Percentiles rank a stretch among this genome's conserved stretches.
phyloP scores from a whole-genome alignment of 1,140 invertebrate genomes.

The Cataglyphis hispanica region DNA sequence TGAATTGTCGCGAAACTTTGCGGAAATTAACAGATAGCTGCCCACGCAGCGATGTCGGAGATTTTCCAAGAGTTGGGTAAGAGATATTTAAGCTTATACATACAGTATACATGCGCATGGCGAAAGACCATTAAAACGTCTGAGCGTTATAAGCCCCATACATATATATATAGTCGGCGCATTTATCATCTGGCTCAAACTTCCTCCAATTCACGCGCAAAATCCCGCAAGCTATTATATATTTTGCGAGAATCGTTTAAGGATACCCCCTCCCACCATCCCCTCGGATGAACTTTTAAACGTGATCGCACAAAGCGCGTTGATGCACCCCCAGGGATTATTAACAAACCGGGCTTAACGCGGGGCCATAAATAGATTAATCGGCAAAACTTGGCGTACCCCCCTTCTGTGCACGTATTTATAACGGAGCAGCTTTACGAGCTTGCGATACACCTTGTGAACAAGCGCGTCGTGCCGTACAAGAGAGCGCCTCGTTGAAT shows the following conservation, averaged over 20 bases:
- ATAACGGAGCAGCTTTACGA: constrained; percentile 33
- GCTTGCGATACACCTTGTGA: constrained; percentile 18
- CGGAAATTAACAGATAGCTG: constrained; percentile 41
- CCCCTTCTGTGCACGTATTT: constrained; percentile 12
- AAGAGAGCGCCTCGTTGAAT: constrained; percentile 38
- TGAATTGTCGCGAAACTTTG: constrained; percentile 41
- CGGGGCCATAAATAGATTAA: constrained; percentile 43
- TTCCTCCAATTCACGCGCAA: constrained; percentile 43
- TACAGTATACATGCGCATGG: background rate
- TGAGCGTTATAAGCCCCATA: constrained; percentile 22
- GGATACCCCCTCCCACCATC: background rate
- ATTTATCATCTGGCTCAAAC: constrained; percentile 54
- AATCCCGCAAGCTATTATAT: constrained; percentile 35
- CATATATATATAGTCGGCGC: constrained; percentile 33
- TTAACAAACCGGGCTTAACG: constrained; percentile 21
- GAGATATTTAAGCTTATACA: constrained; percentile 29
- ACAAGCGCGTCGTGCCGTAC: constrained; percentile 36
- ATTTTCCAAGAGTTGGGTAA: background rate
- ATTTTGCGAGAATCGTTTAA: constrained; percentile 32
- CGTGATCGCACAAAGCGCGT: constrained; percentile 26
- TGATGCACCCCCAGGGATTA: constrained; percentile 34
- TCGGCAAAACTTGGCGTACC: constrained; percentile 51
- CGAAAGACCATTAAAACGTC: constrained; percentile 43
- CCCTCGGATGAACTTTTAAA: constrained; percentile 40
- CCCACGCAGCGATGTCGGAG: background rate